Percentiles rank a stretch among this genome's conserved stretches.
These are phyloP conservation scores for Spodoptera littoralis DNA, from an alignment of 2,888 invertebrate species.

Conservation along the genomic window DNA sequence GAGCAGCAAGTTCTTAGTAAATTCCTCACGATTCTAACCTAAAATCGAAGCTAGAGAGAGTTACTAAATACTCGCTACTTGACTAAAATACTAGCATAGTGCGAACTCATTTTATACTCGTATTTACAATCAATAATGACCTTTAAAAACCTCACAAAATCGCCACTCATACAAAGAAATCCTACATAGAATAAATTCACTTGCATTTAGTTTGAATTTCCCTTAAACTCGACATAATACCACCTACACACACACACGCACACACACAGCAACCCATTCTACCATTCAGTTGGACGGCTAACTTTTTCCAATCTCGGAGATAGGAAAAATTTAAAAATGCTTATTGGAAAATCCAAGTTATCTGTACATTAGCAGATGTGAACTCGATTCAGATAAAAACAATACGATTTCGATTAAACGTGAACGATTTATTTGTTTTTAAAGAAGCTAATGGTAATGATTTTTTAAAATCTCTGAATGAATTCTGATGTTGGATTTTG, in stretches of 20 bases:
- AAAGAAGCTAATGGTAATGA: neutral
- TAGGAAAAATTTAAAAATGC: constrained; percentile 54
- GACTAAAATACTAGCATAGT: no score
- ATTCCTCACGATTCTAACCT: no score
- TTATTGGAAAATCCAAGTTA: constrained; percentile 56
- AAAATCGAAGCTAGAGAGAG: no score
- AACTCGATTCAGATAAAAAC: constrained; percentile 32
- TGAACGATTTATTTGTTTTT: constrained; percentile 3
- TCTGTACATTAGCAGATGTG: constrained; percentile 43
- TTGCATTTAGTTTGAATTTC: constrained; percentile 42
- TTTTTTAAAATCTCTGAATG: neutral
- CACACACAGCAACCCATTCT: constrained; percentile 15
- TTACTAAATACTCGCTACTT: no score
- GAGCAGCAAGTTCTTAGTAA: no score
- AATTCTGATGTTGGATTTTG: no score
- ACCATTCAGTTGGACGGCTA: constrained; percentile 32
- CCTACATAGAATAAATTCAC: constrained; percentile 42
- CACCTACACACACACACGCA: constrained; percentile 13
- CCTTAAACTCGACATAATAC: constrained; percentile 4
- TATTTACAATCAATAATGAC: no score
- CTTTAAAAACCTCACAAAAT: no score
- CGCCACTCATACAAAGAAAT: constrained; percentile 9
- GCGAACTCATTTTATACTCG: no score
- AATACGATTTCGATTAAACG: constrained; percentile 3
- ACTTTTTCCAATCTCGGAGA: constrained; percentile 59